Evolutionary conservation across 2,797 vertebrate genomes (phyloP).

Genomic region (Rhinichthys osculus): DNA sequence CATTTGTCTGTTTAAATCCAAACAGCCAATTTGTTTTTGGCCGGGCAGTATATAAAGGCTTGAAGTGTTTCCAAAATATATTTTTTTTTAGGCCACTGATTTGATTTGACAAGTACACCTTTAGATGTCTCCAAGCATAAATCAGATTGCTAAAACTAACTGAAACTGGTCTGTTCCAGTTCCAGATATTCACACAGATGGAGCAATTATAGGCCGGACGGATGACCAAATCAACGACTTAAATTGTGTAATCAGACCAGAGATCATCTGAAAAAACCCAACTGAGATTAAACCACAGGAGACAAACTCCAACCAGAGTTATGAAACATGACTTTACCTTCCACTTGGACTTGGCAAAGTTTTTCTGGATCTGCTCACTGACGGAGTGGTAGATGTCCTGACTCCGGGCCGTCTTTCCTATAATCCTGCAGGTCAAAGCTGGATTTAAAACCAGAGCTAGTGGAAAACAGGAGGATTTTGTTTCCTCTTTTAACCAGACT

Average conservation of each 20-base stretch:
- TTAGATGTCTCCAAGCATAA: neutral
- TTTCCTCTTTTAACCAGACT: conserved; percentile 5
- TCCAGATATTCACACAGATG: conserved; percentile 25
- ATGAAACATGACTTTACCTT: conserved; percentile 82
- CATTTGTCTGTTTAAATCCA: too few relatives aligned
- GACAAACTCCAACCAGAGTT: conserved; percentile 28
- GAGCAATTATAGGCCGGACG: neutral
- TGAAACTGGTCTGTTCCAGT: conserved; percentile 19
- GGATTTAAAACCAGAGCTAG: neutral
- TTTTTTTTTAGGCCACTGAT: neutral
- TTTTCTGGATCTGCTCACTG: conserved; percentile 95
- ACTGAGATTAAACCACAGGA: conserved; percentile 50
- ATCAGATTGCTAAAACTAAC: conserved; percentile 4
- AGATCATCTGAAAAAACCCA: conserved; percentile 33
- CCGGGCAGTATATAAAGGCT: too few relatives aligned
- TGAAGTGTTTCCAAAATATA: neutral
- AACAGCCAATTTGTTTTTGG: too few relatives aligned
- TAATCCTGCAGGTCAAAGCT: conserved; percentile 83
- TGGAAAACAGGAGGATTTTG: conserved; percentile 29
- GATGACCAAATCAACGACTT: conserved; percentile 7
- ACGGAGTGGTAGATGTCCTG: conserved; percentile 95
- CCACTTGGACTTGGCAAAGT: conserved; percentile 98
- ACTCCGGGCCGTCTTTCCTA: conserved; percentile 91
- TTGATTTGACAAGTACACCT: neutral
- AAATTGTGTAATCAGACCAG: conserved; percentile 56